Evolutionary conservation across 1,140 invertebrate species (phyloP).

Genomic region (Ruditapes philippinarum): DNA sequence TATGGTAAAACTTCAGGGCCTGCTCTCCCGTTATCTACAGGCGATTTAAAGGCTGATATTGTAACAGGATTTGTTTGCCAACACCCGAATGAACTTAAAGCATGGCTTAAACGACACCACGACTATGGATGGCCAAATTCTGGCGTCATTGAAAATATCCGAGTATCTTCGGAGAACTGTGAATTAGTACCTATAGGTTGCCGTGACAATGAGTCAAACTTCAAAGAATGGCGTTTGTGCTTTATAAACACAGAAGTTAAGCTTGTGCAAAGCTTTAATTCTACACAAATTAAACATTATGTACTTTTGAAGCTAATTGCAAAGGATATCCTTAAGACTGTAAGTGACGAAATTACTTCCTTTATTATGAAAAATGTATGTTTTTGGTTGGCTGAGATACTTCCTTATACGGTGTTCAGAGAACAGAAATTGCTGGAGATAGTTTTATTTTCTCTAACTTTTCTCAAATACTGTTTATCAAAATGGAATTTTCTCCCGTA

Average conservation of each 20-base stretch:
- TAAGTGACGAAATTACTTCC: background rate
- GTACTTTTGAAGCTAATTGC: slow-evolving; percentile 36
- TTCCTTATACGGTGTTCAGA: background rate
- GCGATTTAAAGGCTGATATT: background rate
- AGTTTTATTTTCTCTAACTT: background rate
- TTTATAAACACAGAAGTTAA: slow-evolving; percentile 16
- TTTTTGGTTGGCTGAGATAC: slow-evolving; percentile 39
- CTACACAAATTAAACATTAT: slow-evolving; percentile 42
- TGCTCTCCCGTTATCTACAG: background rate
- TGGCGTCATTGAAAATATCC: slow-evolving; percentile 5
- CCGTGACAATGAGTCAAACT: background rate
- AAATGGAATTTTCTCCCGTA: background rate
- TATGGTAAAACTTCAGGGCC: background rate
- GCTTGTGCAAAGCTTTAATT: slow-evolving; percentile 6
- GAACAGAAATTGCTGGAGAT: background rate
- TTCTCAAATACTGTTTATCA: background rate
- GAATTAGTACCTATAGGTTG: slow-evolving; percentile 33
- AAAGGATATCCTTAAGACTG: background rate
- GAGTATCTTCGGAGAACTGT: background rate
- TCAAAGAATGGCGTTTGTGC: slow-evolving; percentile 45
- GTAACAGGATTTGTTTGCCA: background rate
- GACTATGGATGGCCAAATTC: background rate
- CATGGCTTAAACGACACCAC: background rate
- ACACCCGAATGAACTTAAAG: background rate
- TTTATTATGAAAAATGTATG: slow-evolving; percentile 51